phyloP scores from a whole-genome alignment of 2,113 vertebrate species.

The Syngnathus scovelli region DNA sequence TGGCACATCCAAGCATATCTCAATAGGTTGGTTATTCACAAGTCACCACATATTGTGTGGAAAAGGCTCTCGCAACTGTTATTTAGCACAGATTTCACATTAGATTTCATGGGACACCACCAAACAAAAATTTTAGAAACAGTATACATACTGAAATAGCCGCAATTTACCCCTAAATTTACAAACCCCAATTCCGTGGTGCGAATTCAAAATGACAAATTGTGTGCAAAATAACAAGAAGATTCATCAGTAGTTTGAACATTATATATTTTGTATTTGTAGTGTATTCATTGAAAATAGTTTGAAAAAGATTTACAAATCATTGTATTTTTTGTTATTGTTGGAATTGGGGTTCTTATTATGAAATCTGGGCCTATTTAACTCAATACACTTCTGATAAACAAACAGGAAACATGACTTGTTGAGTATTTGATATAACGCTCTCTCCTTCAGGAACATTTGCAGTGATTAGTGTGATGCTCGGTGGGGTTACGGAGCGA shows the following conservation, averaged over 20 bases:
- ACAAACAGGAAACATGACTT: not conserved
- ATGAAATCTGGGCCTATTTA: not conserved
- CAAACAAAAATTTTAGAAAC: not conserved
- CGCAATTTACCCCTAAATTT: not conserved
- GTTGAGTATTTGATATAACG: too few relatives aligned
- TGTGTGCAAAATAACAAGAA: too few relatives aligned
- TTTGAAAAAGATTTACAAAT: too few relatives aligned
- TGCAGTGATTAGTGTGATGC: slow-evolving; percentile 92
- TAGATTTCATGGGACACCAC: not conserved
- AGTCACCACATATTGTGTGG: not conserved
- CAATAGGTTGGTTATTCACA: slow-evolving; percentile 76
- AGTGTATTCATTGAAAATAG: too few relatives aligned
- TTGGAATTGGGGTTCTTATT: not conserved
- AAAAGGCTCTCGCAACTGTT: not conserved
- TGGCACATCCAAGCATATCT: slow-evolving; percentile 92
- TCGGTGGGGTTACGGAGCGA: slow-evolving; percentile 83
- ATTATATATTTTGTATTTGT: too few relatives aligned
- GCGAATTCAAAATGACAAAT: too few relatives aligned
- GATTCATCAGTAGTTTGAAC: too few relatives aligned
- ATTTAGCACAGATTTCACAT: not conserved
- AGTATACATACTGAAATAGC: not conserved
- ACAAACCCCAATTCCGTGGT: too few relatives aligned
- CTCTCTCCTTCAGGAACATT: slow-evolving; percentile 78
- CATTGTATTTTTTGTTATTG: too few relatives aligned
- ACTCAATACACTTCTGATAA: not conserved